A percentile compares a stretch with the other conserved stretches of the same genome.
These are phyloP conservation scores for Drosophila incognita DNA, from an alignment of 2,888 invertebrate genomes.

Conservation along the genomic window DNA sequence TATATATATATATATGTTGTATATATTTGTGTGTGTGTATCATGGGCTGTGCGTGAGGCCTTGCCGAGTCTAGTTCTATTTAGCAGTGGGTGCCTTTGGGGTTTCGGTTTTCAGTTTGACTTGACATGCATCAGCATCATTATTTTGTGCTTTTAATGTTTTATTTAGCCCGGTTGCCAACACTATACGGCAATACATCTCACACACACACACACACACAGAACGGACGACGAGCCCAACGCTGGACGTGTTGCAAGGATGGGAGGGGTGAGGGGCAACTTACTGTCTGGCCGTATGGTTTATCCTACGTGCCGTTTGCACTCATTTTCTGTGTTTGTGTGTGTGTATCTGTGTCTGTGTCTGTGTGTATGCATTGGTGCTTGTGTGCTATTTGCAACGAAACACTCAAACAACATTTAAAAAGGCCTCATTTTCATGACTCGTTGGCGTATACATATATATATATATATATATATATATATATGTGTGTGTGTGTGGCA, in stretches of 20 bases:
- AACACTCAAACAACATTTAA: conserved; percentile 77
- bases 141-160: conserved; percentile 78
- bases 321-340: conserved; percentile 38
- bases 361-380: neutral
- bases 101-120: conserved; percentile 74
- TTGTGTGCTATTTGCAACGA: conserved; percentile 62
- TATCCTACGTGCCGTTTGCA: conserved; percentile 65
- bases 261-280: neutral
- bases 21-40: neutral
- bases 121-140: conserved; percentile 78
- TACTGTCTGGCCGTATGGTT: conserved; percentile 55
- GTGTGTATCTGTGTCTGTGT: neutral
- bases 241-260: conserved; percentile 36
- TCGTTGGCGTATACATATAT: conserved; percentile 30
- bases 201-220: conserved; percentile 19
- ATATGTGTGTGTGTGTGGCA: conserved; percentile 25
- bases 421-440: conserved; percentile 76
- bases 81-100: conserved; percentile 57
- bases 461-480: neutral
- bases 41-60: conserved; percentile 34
- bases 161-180: conserved; percentile 73
- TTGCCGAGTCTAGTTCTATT: conserved; percentile 46
- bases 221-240: conserved; percentile 8
- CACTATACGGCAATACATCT: conserved; percentile 59
- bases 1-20: conserved; percentile 19